Base-by-base conservation (phyloP, 1,140 invertebrate species). In the Drosophila chauvacae region DNA sequence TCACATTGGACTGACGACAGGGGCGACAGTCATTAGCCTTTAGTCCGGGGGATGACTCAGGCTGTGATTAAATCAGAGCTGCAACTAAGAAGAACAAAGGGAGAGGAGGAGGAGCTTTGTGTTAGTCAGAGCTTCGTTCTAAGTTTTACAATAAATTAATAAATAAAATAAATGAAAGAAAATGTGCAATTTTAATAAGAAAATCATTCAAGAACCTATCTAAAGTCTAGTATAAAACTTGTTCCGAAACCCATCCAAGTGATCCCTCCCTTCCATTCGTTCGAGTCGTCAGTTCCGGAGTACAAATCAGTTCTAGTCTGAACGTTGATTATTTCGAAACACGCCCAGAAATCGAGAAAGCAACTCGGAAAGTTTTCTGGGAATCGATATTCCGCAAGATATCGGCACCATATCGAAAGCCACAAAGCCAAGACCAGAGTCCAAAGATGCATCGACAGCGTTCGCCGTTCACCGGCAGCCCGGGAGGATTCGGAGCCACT, bases 371-470 rank as follows among this genome's bases (percentile, higher is more conserved):
- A 74, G 26, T 42, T 39, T 51, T 10, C 39, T 45, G 53, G 61
- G 41, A 50, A 61, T 35, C 23, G 13, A 13, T 23, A 55, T 58
- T 26, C 30, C 50, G 50, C 30, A 20, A 16, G 23, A 16, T 51
- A 57, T 23, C 23, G 30, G 7, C 26, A 23, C 1, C 23, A 55
- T n/a, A 33, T 18, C 35, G 4, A 23, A 71, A 7, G n/a, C 10
- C 42, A 37, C 11, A 33, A 33, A 33, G 10, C 30, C 30, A 33
- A 33, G 30, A 42, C 53, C n/a, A 5, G 13, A 44, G 30, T n/a
- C 35, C 30, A 5, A 14, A 50, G n/a, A 88, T 87, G 72, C 72
- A 84, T 14, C 84, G 88, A 11, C 84, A 73, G 41, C 84, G 80
- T 26, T 88, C 68, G 10, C 77, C 84, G 3, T 88, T 78, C 41